Conservation (phyloP, 2,888 invertebrate species). For the Digitonthophagus gazella region DNA sequence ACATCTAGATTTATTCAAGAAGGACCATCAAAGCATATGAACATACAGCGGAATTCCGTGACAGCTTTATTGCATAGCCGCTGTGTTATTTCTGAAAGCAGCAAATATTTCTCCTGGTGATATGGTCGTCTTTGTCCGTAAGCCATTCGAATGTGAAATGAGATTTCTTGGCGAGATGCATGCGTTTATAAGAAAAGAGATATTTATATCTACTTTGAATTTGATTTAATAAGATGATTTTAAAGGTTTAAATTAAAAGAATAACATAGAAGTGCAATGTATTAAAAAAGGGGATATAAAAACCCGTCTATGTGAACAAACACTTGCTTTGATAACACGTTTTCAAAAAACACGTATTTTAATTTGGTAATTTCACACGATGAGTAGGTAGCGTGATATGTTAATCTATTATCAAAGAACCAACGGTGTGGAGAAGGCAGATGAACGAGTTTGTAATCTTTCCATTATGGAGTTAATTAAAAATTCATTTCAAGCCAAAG, state of each 20-base stretch:
- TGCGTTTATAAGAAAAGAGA: not conserved
- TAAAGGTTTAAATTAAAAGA: not conserved
- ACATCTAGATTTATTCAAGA: not conserved
- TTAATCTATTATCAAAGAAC: not conserved
- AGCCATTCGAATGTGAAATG: not conserved
- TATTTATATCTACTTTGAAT: too few species aligned
- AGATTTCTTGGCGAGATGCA: not conserved
- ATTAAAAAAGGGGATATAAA: not conserved
- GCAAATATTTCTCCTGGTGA: not conserved
- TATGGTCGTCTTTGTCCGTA: not conserved
- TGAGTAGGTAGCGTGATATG: not conserved
- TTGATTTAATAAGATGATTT: not conserved
- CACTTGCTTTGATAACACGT: not conserved
- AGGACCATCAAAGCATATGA: too few species aligned
- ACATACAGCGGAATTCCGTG: not conserved
- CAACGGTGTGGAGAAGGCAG: not conserved
- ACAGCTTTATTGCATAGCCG: not conserved
- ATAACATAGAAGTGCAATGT: not conserved
- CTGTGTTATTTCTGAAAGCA: not conserved
- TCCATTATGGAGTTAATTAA: not conserved
- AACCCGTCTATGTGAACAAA: not conserved
- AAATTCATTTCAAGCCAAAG: not conserved
- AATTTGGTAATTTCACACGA: not conserved
- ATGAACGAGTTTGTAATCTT: not conserved
- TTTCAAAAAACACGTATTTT: not conserved